Evolutionary conservation across 2,113 vertebrate species (phyloP).

Genomic region (Triplophysa siluroides): DNA sequence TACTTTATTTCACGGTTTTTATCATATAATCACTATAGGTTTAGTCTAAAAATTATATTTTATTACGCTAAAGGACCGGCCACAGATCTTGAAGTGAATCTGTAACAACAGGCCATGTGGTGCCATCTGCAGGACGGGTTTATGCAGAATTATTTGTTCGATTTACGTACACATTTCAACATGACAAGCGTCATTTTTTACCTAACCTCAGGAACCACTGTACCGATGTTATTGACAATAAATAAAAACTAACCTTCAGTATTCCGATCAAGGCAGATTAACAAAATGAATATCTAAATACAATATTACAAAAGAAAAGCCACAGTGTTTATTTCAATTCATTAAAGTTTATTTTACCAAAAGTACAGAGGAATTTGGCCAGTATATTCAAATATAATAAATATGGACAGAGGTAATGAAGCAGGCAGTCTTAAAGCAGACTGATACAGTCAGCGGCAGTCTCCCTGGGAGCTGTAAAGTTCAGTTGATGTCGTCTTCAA

Average conservation of each 20-base stretch:
- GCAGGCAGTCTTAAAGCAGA: conserved; percentile 64
- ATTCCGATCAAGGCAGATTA: not conserved
- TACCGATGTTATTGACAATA: no score
- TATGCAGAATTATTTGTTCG: no score
- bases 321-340: conserved; percentile 1
- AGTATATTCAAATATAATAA: conserved; percentile 35
- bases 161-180: no score
- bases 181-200: no score
- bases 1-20: not conserved
- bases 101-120: not conserved
- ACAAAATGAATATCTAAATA: not conserved
- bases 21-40: not conserved
- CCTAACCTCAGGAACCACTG: no score
- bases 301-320: not conserved
- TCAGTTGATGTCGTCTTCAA: not conserved
- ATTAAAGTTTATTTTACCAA: conserved; percentile 44
- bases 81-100: not conserved
- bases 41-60: not conserved
- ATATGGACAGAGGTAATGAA: conserved; percentile 41
- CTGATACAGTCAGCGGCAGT: conserved; percentile 87
- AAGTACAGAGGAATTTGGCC: conserved; percentile 7
- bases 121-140: conserved; percentile 45
- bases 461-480: conserved; percentile 76
- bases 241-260: no score
- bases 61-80: no score